Evolutionary conservation across 2,113 vertebrate species (phyloP).

Genomic region (Geococcyx californianus): DNA sequence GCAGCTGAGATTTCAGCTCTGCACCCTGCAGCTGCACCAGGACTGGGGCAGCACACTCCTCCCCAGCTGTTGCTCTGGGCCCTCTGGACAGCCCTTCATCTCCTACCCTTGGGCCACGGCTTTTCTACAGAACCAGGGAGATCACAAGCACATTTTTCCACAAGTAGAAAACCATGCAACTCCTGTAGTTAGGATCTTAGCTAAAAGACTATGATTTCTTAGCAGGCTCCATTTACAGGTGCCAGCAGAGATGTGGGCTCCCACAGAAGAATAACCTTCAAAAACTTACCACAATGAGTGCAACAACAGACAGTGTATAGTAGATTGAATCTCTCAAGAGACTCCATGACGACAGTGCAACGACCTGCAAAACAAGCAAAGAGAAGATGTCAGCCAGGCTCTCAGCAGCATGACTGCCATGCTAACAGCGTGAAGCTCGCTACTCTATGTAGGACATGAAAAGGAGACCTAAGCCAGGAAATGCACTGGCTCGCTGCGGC

Average conservation of each 20-base stretch:
- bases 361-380: conserved; percentile 75
- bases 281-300: conserved; percentile 92
- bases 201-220: neutral
- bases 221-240: neutral
- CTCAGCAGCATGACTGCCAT: fast-evolving
- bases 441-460: fast-evolving
- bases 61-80: neutral
- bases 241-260: neutral
- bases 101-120: neutral
- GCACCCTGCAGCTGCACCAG: fast-evolving
- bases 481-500: fast-evolving
- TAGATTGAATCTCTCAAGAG: conserved; percentile 91
- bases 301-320: conserved; percentile 91
- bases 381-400: neutral
- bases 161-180: fast-evolving
- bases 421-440: fast-evolving
- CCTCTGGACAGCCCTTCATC: neutral
- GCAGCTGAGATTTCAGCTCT: neutral
- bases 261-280: neutral
- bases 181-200: neutral
- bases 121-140: neutral
- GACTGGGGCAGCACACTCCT: fast-evolving
- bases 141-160: neutral
- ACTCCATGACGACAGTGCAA: conserved; percentile 90
- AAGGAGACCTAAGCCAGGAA: neutral